Conservation (phyloP, 1,140 invertebrate genomes). For the Drosophila grimshawi region DNA sequence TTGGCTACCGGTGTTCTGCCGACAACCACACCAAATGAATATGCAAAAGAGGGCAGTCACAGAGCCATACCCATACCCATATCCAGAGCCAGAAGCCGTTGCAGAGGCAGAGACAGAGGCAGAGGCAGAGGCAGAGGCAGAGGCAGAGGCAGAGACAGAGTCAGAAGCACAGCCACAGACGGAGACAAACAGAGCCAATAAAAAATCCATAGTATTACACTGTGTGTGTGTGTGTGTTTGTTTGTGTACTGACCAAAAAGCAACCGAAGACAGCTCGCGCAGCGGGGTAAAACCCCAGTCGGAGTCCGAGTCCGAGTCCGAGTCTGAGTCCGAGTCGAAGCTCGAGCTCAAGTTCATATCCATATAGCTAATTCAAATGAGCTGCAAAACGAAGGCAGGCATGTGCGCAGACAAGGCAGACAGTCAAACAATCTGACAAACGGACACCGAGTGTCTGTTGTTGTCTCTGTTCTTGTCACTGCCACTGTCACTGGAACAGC, state of each 20-base stretch:
- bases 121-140: too few relatives aligned
- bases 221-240: not conserved
- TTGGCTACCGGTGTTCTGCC: constrained; percentile 77
- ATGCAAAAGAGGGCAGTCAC: constrained; percentile 61
- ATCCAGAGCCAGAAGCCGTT: not conserved
- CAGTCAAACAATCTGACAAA: not conserved
- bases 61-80: not conserved
- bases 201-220: not conserved
- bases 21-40: constrained; percentile 67
- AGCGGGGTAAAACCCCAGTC: constrained; percentile 14
- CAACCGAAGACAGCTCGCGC: constrained; percentile 8
- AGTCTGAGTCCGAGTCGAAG: not conserved
- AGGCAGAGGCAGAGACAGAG: not conserved
- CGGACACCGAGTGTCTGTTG: constrained; percentile 2
- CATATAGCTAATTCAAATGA: constrained; percentile 75
- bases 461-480: not conserved
- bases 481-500: not conserved
- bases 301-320: not conserved
- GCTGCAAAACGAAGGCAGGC: constrained; percentile 45
- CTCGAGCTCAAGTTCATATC: constrained; percentile 26
- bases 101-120: not conserved
- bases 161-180: not conserved
- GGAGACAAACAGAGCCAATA: not conserved
- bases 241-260: constrained; percentile 10
- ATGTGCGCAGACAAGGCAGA: not conserved